Percentiles rank a stretch among this genome's conserved stretches.
phyloP scores from a whole-genome alignment of 2,888 invertebrate species.

The Xestia sexstrigata region DNA sequence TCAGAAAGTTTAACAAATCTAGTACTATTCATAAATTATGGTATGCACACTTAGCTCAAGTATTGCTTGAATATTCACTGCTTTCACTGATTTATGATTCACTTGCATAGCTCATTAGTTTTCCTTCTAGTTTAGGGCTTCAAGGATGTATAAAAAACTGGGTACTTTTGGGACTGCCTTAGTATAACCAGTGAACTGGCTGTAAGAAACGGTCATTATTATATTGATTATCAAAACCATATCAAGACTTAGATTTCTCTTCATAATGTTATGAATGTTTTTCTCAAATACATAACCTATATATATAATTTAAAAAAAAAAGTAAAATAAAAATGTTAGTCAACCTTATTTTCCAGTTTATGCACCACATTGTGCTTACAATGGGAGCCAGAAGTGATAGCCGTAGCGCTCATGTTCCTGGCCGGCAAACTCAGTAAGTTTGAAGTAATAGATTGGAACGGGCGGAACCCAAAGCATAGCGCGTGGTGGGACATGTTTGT shows the following conservation, averaged over 20 bases:
- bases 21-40: neutral
- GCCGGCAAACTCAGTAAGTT: conserved; percentile 99
- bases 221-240: neutral
- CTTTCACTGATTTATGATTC: neutral
- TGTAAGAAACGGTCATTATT: neutral
- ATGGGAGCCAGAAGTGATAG: conserved; percentile 99
- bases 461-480: conserved; percentile 93
- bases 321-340: too few species aligned
- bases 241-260: neutral
- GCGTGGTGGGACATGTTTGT: conserved; percentile 99
- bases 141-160: neutral
- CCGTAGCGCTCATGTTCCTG: conserved; percentile 98
- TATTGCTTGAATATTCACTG: neutral
- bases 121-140: neutral
- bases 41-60: neutral
- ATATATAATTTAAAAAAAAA: too few species aligned
- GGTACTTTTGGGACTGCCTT: neutral
- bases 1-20: neutral
- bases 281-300: neutral
- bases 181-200: too few species aligned
- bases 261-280: neutral
- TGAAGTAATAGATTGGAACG: conserved; percentile 98
- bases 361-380: conserved; percentile 99
- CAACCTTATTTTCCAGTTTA: conserved; percentile 88
- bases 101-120: neutral